Evolutionary conservation across 2,113 vertebrate genomes (phyloP).

Genomic region (Malurus alboscapulatus): DNA sequence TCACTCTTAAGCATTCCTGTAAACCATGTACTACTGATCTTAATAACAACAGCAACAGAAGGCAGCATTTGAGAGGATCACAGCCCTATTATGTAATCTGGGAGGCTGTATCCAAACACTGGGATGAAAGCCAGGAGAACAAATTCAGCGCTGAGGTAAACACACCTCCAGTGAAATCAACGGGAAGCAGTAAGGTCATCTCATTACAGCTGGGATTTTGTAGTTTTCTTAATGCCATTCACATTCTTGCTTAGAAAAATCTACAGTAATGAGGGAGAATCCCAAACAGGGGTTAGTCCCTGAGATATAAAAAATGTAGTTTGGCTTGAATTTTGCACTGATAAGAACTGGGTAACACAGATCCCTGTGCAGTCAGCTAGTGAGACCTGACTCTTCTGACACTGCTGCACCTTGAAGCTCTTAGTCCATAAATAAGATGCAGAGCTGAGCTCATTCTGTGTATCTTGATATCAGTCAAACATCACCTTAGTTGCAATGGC

Average conservation of each 20-base stretch:
- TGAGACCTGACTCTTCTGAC: neutral
- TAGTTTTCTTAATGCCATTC: neutral
- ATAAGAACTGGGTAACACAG: neutral
- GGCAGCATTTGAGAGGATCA: neutral
- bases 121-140: conserved; percentile 25
- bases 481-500: neutral
- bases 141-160: conserved; percentile 3
- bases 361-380: neutral
- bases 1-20: neutral
- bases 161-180: conserved; percentile 28
- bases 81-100: neutral
- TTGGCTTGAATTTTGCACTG: neutral
- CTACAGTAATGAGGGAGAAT: neutral
- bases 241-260: neutral
- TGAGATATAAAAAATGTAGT: neutral
- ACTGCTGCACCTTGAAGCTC: neutral
- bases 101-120: conserved; percentile 4
- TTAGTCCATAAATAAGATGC: neutral
- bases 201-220: neutral
- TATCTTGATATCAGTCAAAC: neutral
- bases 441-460: neutral
- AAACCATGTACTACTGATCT: neutral
- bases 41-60: neutral
- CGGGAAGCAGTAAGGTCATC: neutral
- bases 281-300: neutral